Conservation (phyloP, 2,888 invertebrate genomes). For the Linnaemya tessellans region DNA sequence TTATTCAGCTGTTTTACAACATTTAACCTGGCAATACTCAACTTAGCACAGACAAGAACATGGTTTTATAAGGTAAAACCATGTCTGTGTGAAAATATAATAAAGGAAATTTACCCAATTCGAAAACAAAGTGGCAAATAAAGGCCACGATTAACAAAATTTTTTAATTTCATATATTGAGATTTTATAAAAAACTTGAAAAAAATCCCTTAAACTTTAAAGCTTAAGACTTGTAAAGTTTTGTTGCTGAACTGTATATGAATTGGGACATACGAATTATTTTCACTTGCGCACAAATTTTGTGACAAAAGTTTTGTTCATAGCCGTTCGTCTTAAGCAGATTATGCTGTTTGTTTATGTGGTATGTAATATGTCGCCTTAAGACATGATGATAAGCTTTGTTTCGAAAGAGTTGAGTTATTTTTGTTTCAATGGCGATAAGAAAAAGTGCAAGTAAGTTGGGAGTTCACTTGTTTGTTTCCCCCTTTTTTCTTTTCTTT, state of each 20-base stretch:
- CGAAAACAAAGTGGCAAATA: too few species aligned
- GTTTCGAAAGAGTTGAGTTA: constrained; percentile 25
- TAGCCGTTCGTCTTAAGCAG: neutral
- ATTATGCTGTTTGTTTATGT: constrained; percentile 5
- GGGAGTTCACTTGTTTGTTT: neutral
- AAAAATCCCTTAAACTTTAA: too few species aligned
- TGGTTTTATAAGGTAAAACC: too few species aligned
- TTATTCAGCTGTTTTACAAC: too few species aligned
- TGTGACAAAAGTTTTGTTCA: neutral
- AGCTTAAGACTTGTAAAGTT: neutral
- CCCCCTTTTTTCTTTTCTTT: too few species aligned
- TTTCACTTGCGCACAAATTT: neutral
- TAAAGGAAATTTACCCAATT: too few species aligned
- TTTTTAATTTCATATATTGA: too few species aligned
- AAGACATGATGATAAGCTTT: constrained; percentile 64
- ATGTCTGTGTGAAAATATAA: too few species aligned
- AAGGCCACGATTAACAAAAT: too few species aligned
- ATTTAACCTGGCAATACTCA: too few species aligned
- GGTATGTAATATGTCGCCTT: constrained; percentile 19
- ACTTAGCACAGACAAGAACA: too few species aligned
- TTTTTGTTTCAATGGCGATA: constrained; percentile 32
- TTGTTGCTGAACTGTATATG: neutral
- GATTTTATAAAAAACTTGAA: too few species aligned
- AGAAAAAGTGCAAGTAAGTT: constrained; percentile 7
- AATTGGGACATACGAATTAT: neutral